These are phyloP conservation scores for Oreochromis spilurus DNA, from an alignment of 2,113 vertebrate species.

Conservation along the genomic window DNA sequence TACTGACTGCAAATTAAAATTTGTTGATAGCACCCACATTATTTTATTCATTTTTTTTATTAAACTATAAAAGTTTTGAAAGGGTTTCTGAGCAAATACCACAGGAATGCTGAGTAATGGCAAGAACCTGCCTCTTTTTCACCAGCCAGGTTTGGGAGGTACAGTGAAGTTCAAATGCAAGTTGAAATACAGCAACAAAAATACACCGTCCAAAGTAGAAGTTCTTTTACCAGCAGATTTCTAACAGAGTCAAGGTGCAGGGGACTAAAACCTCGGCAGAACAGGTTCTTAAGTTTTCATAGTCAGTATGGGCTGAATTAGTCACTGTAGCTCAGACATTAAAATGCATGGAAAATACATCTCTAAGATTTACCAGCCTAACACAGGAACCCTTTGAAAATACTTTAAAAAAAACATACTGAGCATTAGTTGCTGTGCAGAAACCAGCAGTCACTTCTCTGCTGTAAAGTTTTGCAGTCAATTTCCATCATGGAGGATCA, in stretches of 20 bases:
- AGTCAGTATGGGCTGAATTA: background rate
- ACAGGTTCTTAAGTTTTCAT: background rate
- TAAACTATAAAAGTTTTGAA: background rate
- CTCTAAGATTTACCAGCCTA: background rate
- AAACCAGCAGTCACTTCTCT: background rate
- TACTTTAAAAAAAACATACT: background rate
- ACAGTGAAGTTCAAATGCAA: background rate
- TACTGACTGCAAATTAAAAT: background rate
- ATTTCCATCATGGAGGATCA: background rate
- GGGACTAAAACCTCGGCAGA: background rate
- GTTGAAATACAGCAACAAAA: background rate
- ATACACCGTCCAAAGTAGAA: background rate
- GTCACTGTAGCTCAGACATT: background rate
- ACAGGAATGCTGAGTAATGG: background rate
- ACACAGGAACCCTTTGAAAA: background rate
- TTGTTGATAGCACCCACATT: background rate
- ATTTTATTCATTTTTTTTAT: background rate
- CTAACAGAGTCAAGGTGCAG: background rate
- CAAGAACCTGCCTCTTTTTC: background rate
- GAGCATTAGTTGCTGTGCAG: background rate
- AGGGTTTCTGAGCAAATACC: background rate
- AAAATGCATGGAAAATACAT: slow-evolving; percentile 2
- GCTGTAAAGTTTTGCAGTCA: background rate
- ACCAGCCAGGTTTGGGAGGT: background rate
- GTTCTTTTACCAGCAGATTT: background rate